Base-by-base conservation (phyloP, 2,888 invertebrate genomes). In the Eristalis intricaria region DNA sequence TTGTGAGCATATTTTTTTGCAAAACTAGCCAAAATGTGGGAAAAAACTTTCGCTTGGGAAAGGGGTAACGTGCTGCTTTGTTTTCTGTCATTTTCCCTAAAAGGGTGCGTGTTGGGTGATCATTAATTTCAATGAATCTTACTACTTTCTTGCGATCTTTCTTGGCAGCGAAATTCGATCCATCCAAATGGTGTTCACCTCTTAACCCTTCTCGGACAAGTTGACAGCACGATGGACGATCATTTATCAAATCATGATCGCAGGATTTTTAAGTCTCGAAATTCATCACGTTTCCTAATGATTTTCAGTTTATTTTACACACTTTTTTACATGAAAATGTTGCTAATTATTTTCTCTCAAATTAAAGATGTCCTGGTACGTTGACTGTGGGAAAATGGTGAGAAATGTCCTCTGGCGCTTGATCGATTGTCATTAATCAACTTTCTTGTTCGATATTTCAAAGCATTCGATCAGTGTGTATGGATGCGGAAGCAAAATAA, bases 371-470 rank as follows among this genome's bases (percentile, higher is more conserved):
- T 66, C 70, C 29, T 40, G 15, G 65, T 3, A 32, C 19, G 35
- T 32, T 19, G 66, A 66, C 86, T 84, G 84, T 87, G 87, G 84
- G 84, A 86, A n/a, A 76, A 68, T 19, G 26, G 11, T 11, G 40
- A 40, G 40, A 68, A 60, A 15, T 60, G 19, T 38, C 64, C 43
- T 74, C 43, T 71, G 69, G 66, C 76, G 38, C 77, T 86, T 58
- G 83, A 86, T 79, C 83, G 70, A 86, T 83, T 75, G 79, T 87
- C 87, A 87, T 87, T 84, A 84, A 87, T 87, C 84, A 84, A 68
- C 68, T 75, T 79, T 82, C 63, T 84, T n/a, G n/a, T n/a, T 71
- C 22, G 19, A 1, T 10, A 50, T 50, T 4, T n/a, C 32, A 56
- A 68, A 69, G 40, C 15, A 23, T 29, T 58, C 38, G 23, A 26